Conservation (phyloP, 2,797 vertebrate species). For the Leptoclinus maculatus region DNA sequence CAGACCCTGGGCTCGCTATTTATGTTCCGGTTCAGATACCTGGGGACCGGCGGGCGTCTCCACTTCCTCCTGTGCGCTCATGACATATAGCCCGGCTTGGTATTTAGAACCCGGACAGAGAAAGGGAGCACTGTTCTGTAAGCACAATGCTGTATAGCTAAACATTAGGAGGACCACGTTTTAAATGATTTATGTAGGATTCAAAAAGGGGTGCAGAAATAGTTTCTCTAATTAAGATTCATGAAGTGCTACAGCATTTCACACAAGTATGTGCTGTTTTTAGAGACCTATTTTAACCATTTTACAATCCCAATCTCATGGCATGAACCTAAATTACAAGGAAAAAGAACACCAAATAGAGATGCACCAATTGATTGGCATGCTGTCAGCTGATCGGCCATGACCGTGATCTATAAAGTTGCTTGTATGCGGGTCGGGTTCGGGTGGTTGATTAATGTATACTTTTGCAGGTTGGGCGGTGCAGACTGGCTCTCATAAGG, state of each 20-base stretch:
- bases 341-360: not conserved
- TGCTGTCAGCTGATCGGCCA: not conserved
- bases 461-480: not conserved
- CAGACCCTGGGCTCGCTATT: constrained; percentile 53
- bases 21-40: constrained; percentile 58
- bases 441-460: not conserved
- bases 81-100: constrained; percentile 50
- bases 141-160: constrained; percentile 19
- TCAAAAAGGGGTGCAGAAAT: not conserved
- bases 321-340: not conserved
- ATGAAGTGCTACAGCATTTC: not conserved
- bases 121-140: constrained; percentile 38
- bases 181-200: constrained; percentile 17
- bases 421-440: not conserved
- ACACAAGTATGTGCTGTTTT: not conserved
- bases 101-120: constrained; percentile 18
- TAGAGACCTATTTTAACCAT: not conserved
- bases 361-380: not conserved
- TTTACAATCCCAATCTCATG: not conserved
- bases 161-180: not conserved
- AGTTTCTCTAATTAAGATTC: constrained; percentile 1
- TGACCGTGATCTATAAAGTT: not conserved
- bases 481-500: not conserved
- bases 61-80: constrained; percentile 29
- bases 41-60: constrained; percentile 33